Percentiles rank a stretch among this genome's conserved stretches.
Evolutionary conservation across 2,113 vertebrate species (phyloP).

Genomic region (Corythoichthys intestinalis): DNA sequence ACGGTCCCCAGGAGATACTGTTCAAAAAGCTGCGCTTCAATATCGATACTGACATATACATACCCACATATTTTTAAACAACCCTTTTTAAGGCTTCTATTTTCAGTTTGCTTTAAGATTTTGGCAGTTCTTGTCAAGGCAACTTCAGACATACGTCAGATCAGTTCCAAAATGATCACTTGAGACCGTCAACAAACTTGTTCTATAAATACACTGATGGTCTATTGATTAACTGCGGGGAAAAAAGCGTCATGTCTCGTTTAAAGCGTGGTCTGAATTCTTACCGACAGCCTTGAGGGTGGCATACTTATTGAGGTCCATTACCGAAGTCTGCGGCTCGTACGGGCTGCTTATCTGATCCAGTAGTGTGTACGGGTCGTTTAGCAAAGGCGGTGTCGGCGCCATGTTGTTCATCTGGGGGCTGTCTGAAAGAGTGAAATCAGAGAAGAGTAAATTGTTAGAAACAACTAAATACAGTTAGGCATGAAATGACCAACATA

Average conservation of each 20-base stretch:
- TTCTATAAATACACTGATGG: conserved; percentile 50
- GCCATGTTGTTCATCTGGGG: conserved; percentile 85
- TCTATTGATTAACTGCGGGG: conserved; percentile 35
- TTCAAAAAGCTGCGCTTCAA: not conserved
- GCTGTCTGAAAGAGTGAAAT: conserved; percentile 69
- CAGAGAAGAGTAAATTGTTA: not conserved
- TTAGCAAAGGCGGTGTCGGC: conserved; percentile 80
- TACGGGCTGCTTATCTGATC: conserved; percentile 86
- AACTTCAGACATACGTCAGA: not conserved
- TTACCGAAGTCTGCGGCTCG: conserved; percentile 80
- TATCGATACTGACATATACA: not conserved
- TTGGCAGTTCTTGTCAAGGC: not conserved
- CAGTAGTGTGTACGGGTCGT: conserved; percentile 83
- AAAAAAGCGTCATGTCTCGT: conserved; percentile 10
- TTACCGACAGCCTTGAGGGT: conserved; percentile 92
- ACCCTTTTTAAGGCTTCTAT: conserved; percentile 16
- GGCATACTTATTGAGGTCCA: conserved; percentile 89
- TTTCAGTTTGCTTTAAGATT: conserved; percentile 6
- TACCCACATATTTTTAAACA: not conserved
- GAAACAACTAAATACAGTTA: not conserved
- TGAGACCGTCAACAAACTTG: conserved; percentile 30
- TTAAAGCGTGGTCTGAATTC: conserved; percentile 30
- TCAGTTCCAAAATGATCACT: conserved; percentile 37
- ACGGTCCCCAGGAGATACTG: not conserved
- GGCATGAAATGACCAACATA: too few species aligned